Evolutionary conservation across 2,888 invertebrate species (phyloP), one percentile per base, ranked within the genome.

Genomic region (Lampropteryx suffumata): DNA sequence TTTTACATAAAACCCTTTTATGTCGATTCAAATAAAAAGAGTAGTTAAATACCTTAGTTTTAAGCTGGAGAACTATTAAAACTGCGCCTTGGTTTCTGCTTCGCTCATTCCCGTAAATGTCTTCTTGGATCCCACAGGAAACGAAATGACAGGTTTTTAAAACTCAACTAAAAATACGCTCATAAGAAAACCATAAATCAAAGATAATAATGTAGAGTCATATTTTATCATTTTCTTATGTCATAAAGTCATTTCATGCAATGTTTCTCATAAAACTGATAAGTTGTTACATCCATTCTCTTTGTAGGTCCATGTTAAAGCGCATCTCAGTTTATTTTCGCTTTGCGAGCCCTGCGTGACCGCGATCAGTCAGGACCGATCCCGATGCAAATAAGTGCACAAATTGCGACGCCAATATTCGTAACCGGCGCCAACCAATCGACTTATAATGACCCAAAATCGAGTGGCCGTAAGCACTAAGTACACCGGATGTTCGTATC

Each of bases 321-420:
- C 62, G 66, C 70, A 74, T 73, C 66, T 70, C 60, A 73, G 79
- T 82, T 82, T 78, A 79, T 81, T 78, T 82, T 82, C 71, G 75
- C 76, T 76, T 79, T 66, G 68, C 65, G 64, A 71, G 63, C 60
- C 68, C 79, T 82, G 79, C 86, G 81, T 83, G 82, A 82, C 76
- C 75, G 64, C 73, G 71, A 79, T 71, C 68, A 68, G 69, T 69
- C 71, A 69, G 69, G 74, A 75, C 73, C 40, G 73, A 74, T 73
- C 42, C 66, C 71, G 77, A 82, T 82, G 82, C 80, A 81, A 85
- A 86, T 84, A 78, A 71, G 76, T 73, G 70, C 76, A 75, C 21
- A 84, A 86, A 85, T 86, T 85, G 81, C 82, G 59, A 73, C 71
- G 72, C 73, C 74, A 80, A 79, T 78, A 69, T 79, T 79, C 76